Conservation (phyloP, 2,113 vertebrate species). For the Scartelaos histophorus region DNA sequence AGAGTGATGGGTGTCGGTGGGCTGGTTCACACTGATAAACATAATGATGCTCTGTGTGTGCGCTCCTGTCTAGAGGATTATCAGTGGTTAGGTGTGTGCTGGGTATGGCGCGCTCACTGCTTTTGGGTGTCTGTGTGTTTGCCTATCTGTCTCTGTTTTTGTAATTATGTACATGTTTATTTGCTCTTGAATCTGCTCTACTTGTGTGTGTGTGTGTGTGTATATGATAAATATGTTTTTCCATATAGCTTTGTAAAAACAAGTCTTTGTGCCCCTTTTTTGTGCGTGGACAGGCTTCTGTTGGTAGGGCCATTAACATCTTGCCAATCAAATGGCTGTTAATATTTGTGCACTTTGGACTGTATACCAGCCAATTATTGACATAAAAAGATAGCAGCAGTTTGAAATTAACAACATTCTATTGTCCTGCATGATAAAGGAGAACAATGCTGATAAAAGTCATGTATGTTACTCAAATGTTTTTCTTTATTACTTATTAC, state of each 20-base stretch:
- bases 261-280: constrained; percentile 40
- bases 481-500: neutral
- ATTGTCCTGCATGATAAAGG: constrained; percentile 5
- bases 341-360: constrained; percentile 34
- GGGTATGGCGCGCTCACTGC: constrained; percentile 74
- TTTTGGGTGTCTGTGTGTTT: constrained; percentile 80
- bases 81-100: constrained; percentile 79
- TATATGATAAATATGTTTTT: constrained; percentile 67
- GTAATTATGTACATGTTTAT: constrained; percentile 79
- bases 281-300: constrained; percentile 34
- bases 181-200: constrained; percentile 55
- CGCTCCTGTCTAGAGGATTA: constrained; percentile 78
- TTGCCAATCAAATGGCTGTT: constrained; percentile 36
- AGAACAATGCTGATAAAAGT: neutral
- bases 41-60: constrained; percentile 74
- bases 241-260: constrained; percentile 55
- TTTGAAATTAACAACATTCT: neutral
- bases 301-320: constrained; percentile 36
- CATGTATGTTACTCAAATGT: neutral
- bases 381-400: constrained; percentile 19
- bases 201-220: constrained; percentile 59
- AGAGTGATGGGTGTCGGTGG: constrained; percentile 81
- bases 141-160: constrained; percentile 77
- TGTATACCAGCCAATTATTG: constrained; percentile 33
- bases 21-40: constrained; percentile 81